A percentile compares a stretch with the other conserved stretches of the same genome.
Conservation (phyloP, 2,888 invertebrate genomes). For the Hirtodrosophila confusa region DNA sequence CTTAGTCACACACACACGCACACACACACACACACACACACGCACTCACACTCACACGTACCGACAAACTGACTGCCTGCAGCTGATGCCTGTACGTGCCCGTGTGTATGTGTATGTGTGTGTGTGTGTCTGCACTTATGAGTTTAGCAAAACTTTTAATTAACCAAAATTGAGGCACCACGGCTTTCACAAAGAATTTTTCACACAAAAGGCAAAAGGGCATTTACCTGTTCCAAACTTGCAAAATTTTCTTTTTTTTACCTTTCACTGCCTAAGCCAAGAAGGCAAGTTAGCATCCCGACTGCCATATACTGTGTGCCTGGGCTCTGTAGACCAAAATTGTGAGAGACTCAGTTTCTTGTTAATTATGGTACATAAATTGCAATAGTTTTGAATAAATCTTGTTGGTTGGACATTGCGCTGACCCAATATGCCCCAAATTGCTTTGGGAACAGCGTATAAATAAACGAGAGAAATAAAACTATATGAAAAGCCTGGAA, state of each 20-base stretch:
- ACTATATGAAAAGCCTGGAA: conserved; percentile 30
- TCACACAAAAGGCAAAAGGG: conserved; percentile 29
- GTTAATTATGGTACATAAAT: too few relatives aligned
- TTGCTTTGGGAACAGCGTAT: neutral
- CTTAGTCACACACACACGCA: conserved; percentile 2
- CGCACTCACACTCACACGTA: conserved; percentile 7
- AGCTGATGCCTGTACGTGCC: conserved; percentile 1
- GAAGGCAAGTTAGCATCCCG: neutral
- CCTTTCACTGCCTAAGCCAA: conserved; percentile 1
- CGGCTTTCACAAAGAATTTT: conserved; percentile 46
- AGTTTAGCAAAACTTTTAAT: conserved; percentile 60
- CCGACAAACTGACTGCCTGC: conserved; percentile 8
- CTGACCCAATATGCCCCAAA: too few relatives aligned
- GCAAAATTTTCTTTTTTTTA: conserved; percentile 15
- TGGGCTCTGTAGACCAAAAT: too few relatives aligned
- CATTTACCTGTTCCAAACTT: conserved; percentile 32
- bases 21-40: neutral
- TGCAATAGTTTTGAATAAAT: too few relatives aligned
- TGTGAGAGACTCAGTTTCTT: too few relatives aligned
- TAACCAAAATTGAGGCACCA: conserved; percentile 63
- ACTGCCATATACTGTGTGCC: too few relatives aligned
- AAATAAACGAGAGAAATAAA: neutral
- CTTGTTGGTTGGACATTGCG: too few relatives aligned
- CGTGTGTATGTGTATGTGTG: conserved; percentile 18
- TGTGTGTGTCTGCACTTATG: conserved; percentile 31